phyloP scores from a whole-genome alignment of 2,888 invertebrate species.

The Rotaria socialis region DNA sequence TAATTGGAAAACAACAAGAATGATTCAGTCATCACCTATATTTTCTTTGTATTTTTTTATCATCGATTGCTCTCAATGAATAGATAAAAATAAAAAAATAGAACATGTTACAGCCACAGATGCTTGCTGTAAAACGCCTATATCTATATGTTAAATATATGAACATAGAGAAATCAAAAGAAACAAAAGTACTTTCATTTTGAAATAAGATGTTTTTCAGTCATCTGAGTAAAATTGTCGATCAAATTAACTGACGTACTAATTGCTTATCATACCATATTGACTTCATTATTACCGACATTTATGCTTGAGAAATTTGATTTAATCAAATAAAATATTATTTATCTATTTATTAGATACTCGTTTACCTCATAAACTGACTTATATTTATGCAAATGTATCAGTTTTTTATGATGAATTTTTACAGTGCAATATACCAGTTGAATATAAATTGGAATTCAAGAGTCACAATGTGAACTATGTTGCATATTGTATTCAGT shows the following conservation, averaged over 20 bases:
- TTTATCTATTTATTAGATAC: not conserved
- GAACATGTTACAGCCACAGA: too few species aligned
- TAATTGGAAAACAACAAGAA: not conserved
- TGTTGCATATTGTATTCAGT: not conserved
- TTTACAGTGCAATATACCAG: not conserved
- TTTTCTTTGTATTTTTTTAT: not conserved
- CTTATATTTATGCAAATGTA: not conserved
- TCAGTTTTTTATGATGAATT: not conserved
- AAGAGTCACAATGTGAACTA: not conserved
- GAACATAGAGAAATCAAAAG: not conserved
- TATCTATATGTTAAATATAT: too few species aligned
- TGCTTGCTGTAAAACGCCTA: too few species aligned
- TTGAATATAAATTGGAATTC: not conserved
- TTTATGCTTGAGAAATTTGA: not conserved
- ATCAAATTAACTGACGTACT: not conserved
- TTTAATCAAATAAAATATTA: not conserved
- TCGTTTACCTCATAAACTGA: not conserved
- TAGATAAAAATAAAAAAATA: not conserved
- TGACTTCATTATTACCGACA: not conserved
- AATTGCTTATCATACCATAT: not conserved
- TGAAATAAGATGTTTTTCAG: not conserved
- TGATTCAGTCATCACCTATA: not conserved
- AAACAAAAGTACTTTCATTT: not conserved
- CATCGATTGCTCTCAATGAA: not conserved
- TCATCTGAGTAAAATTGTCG: not conserved